Evolutionary conservation across 2,113 vertebrate species (phyloP), one percentile per base, ranked within the genome.

Genomic region (Notarius lentiginosus): DNA sequence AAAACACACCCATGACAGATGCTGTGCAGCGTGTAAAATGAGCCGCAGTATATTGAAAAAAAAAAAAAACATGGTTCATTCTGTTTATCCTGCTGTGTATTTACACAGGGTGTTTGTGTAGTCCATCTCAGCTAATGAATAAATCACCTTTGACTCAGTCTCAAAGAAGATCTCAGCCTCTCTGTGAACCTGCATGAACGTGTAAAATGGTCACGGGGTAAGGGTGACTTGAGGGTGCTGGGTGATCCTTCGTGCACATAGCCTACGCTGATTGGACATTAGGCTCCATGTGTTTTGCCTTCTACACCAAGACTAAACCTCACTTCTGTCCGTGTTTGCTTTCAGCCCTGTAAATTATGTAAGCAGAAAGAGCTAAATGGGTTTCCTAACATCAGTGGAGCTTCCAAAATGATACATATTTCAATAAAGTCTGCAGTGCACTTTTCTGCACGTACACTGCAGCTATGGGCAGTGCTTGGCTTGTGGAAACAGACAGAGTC

Each of bases 41-140:
- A 84, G 72, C 68, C 51, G 58, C 7, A 17, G 51, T 79, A 20
- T 9, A 30, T 30, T 58, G 27, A 34, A 30, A 0, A 14, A 24
- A 22, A 24, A 22, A 47, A 73, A 24, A 55, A 77, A n/a, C n/a
- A 22, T 2, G 55, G 11, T 79, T 55, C 53, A 30, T 60, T 58
- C 2, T 12, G 53, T 30, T 79, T 27, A 27, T 86, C 17, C 30
- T 68, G 80, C 20, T 65, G 80, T 56, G 58, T 75, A 79, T 27
- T 30, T 84, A 77, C 65, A 61, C 41, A 9, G 15, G 63, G 15
- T 86, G 87, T 83, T 86, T 72, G 55, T 80, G 86, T 27, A 84
- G 88, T 88, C 86, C 89, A 92, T 93, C 93, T 92, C 91, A 93
- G 91, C 93, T 93, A 91, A 93, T 95, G 92, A 95, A 94, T 94